Base-by-base conservation (phyloP, 2,888 invertebrate species). In the Trimorus sp. region DNA sequence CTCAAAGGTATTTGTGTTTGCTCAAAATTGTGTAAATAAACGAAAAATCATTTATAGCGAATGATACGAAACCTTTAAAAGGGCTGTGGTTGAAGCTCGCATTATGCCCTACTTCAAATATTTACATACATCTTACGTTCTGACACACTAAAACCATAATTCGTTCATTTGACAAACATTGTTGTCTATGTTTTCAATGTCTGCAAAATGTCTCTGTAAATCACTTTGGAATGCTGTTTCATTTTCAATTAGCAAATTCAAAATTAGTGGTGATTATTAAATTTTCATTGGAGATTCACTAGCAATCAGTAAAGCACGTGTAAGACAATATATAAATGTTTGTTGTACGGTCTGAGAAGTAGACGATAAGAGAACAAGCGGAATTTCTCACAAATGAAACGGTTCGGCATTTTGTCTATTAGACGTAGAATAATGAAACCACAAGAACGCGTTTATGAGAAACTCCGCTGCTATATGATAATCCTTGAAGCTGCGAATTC, bases 11-110 rank as follows among this genome's bases (percentile, higher is more conserved):
- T 62, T 63, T 14, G 53, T 71, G 53, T 70, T 78, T 78, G 71
- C 71, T 78, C 70, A 78, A 78, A 78, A 78, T 71, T 78, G 11
- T 78, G 78, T 71, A 78, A 48, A 78, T 78, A 71, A 36, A 54
- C 14, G 53, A 73, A 42, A 26, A 48, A 40, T 45, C 15, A 9
- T 59, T 49, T 14, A 26, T 53, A 37, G 5, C 49, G 16, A 59
- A 66, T 76, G 36, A 68, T n/a, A 36, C 15, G 1, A 14, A 58
- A 60, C 16, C 36, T 49, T 9, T 60, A 9, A 48, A 79, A 66
- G 60, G 66, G 66, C 69, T 79, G 73, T 79, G 65, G 59, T 16
- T 11, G 49, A 73, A 73, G 60, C 66, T 79, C 78, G 14, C 54
- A 49, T 49, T 48, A 51, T 49, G 36, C n/a, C 49, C 53, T 42